Base-by-base conservation (phyloP, 2,113 vertebrate genomes). In the Phyllopteryx taeniolatus region DNA sequence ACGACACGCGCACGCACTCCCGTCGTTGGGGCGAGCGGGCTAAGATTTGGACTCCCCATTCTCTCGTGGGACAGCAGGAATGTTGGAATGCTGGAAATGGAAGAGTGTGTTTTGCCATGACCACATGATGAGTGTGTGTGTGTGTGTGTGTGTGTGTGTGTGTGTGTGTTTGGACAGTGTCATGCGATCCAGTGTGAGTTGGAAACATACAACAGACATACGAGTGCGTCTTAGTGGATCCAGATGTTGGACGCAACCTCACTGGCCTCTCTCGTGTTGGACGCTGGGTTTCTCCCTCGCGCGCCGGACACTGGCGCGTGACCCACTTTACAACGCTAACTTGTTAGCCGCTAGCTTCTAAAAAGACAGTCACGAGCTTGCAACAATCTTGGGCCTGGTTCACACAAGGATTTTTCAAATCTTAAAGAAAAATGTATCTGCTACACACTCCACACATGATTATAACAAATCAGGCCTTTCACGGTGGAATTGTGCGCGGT, bases 71-170 rank as follows among this genome's bases (percentile, higher is more conserved):
- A 76, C 62, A 39, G 68, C 73, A 82, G 83, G 87, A 87, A 89
- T 87, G 81, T 57, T 71, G 72, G 63, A 85, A 79, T 80, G 66
- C 74, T 70, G 74, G 72, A 81, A 76, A 53, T 84, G 54, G 35
- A 69, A 84, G 71, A 81, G 85, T 84, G 75, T 89, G 69, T 89
- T 84, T 87, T 80, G 82, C 82, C 77, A 82, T 79, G 69, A 83
- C 75, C 68, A 78, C 62, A 51, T 31, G 77, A 77, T 62, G 60
- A 20, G 22, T 57, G n/a, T 72, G 64, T 67, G 68, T 66, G 61
- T 62, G 66, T 33, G 71, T 65, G 69, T 61, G 49, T 46, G 33
- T 68, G 75, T 72, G 71, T 73, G 72, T 68, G 57, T 51, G 67
- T 72, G 73, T 54, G 67, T 43, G 33, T 73, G 76, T 78, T 68